Evolutionary conservation across 2,888 invertebrate species (phyloP), one percentile per base, ranked within the genome.

Genomic region (Meteorus colon): DNA sequence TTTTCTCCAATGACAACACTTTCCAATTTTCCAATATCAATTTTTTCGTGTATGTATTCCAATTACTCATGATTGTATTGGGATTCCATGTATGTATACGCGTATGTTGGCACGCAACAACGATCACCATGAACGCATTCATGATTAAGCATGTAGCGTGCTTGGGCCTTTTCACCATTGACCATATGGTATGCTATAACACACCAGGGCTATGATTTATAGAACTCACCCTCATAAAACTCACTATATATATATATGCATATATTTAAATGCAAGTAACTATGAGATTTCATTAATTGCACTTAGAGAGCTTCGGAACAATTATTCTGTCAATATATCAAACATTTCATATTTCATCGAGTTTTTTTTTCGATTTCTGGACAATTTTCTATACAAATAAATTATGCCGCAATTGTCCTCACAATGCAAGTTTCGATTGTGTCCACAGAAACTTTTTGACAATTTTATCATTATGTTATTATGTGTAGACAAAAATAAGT

Each of bases 191-290:
- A 78, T 70, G 24, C 45, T 63, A 41, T 71, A 55, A 19, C 63
- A 74, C 77, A 76, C 71, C 73, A 69, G 51, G 67, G 75, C 83
- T 75, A 86, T 86, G 86, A 86, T 86, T 86, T 86, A 86, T 85
- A 81, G 79, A 78, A 66, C 80, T 76, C 75, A 77, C 79, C 75
- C 55, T 55, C n/a, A 19, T 55, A 55, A 55, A 55, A 19, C 55
- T 4, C 19, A 19, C n/a, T 16, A 48, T 16, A 48, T n/a, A 48
- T 48, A 48, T n/a, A 48, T 48, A 48, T 48, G 16, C 24, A 24
- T 24, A 24, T 48, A n/a, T 48, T 27, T 62, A 62, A 14, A 27
- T 62, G 27, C 27, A 12, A 24, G 62, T 31, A 63, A 63, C 16
- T 31, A 63, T 63, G n/a, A 29, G 34, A 63, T 63, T 63, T 63